phyloP scores from a whole-genome alignment of 2,797 vertebrate species.

The Botia kubotai region DNA sequence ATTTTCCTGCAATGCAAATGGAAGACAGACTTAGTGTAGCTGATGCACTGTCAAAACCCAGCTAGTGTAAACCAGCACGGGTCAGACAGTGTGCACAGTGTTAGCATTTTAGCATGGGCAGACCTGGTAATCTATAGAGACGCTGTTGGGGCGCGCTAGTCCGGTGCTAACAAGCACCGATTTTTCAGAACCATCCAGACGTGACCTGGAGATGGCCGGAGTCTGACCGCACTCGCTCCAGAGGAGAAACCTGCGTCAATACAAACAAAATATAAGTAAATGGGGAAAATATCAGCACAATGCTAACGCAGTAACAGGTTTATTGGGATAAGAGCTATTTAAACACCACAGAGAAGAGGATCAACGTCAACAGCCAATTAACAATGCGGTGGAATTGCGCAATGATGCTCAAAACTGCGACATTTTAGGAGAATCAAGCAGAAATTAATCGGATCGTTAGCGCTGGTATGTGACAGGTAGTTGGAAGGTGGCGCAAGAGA shows the following conservation, averaged over 20 bases:
- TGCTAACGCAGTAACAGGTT: not conserved
- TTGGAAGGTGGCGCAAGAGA: too few species aligned
- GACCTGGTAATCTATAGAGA: conserved; percentile 88
- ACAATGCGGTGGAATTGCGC: too few species aligned
- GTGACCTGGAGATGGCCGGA: conserved; percentile 83
- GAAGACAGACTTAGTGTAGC: conserved; percentile 68
- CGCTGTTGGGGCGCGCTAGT: conserved; percentile 82
- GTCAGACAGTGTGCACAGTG: conserved; percentile 15
- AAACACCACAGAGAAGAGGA: not conserved
- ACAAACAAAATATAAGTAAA: conserved; percentile 6
- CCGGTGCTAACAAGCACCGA: conserved; percentile 80
- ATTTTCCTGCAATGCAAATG: conserved; percentile 85
- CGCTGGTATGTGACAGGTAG: too few species aligned
- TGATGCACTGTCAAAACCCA: too few species aligned
- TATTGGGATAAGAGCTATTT: not conserved
- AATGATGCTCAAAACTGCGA: too few species aligned
- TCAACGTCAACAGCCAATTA: not conserved
- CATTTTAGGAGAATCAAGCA: too few species aligned
- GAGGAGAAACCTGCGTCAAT: conserved; percentile 81
- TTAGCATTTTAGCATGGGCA: conserved; percentile 52
- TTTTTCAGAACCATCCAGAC: conserved; percentile 84
- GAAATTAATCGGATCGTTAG: too few species aligned
- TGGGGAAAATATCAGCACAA: not conserved
- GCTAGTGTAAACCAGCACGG: conserved; percentile 41
- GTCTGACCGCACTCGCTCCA: conserved; percentile 89